Conservation (phyloP, 2,888 invertebrate genomes). For the Drosophila fungiperda region DNA sequence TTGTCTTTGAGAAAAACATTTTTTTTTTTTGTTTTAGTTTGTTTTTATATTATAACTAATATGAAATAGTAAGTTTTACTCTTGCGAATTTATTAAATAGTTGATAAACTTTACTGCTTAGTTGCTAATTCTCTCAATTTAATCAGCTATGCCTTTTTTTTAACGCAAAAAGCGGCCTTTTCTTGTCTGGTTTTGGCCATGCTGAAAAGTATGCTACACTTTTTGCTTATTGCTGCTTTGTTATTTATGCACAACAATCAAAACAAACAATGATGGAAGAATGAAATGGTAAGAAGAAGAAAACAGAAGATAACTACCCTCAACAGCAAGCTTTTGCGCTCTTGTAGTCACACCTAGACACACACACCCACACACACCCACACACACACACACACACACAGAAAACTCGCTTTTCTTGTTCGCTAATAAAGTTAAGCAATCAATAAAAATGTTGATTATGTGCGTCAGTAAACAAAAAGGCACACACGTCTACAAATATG, state of each 20-base stretch:
- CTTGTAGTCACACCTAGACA: constrained; percentile 36
- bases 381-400: constrained; percentile 13
- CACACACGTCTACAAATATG: constrained; percentile 10
- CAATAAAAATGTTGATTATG: constrained; percentile 62
- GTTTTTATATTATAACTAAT: not conserved
- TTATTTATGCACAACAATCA: not conserved
- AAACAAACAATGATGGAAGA: not conserved
- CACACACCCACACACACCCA: constrained; percentile 17
- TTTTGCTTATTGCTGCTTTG: constrained; percentile 5
- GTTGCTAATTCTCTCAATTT: not conserved
- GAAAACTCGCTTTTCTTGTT: constrained; percentile 28
- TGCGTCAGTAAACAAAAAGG: constrained; percentile 26
- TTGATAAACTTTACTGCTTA: not conserved
- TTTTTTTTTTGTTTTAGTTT: not conserved
- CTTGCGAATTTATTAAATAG: not conserved
- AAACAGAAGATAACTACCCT: constrained; percentile 19
- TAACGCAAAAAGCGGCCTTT: constrained; percentile 22
- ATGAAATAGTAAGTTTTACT: too few relatives aligned
- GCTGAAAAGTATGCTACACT: constrained; percentile 37
- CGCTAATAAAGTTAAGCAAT: constrained; percentile 60
- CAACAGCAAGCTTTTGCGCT: constrained; percentile 4
- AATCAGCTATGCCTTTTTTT: not conserved
- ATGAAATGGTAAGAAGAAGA: not conserved
- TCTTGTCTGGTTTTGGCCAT: constrained; percentile 5
- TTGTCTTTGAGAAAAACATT: not conserved